These are phyloP conservation scores for Sipunculus nudus DNA, from an alignment of 2,888 invertebrate species.

Conservation along the genomic window DNA sequence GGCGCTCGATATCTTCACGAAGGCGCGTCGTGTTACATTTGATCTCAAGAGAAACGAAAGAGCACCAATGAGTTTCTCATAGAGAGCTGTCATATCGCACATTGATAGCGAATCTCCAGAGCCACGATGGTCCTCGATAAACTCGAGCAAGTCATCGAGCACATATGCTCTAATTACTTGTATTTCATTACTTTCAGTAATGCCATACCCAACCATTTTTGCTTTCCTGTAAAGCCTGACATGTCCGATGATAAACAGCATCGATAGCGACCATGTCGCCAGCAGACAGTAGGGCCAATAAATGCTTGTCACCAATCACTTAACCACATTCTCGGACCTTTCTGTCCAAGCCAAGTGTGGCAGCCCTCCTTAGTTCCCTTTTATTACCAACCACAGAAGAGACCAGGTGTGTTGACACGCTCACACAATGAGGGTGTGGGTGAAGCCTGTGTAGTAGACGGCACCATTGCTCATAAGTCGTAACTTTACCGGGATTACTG, in stretches of 20 bases:
- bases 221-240: not conserved
- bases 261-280: too few species aligned
- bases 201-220: not conserved
- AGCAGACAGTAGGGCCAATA: not conserved
- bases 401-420: not conserved
- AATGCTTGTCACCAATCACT: not conserved
- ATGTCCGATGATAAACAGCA: constrained; percentile 4
- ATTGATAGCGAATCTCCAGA: constrained; percentile 1
- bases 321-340: not conserved
- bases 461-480: not conserved
- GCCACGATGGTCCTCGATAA: not conserved
- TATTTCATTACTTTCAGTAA: not conserved
- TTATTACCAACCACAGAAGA: not conserved
- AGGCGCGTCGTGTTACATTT: constrained; percentile 1
- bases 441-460: too few species aligned
- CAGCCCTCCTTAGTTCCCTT: not conserved
- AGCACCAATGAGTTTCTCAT: not conserved
- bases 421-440: too few species aligned
- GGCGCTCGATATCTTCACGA: not conserved
- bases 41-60: not conserved
- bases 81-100: not conserved
- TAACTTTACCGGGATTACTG: not conserved
- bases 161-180: too few species aligned
- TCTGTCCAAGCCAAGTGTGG: not conserved
- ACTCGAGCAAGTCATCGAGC: not conserved